phyloP scores from a whole-genome alignment of 2,888 invertebrate species.

The Drosophila subsilvestris region DNA sequence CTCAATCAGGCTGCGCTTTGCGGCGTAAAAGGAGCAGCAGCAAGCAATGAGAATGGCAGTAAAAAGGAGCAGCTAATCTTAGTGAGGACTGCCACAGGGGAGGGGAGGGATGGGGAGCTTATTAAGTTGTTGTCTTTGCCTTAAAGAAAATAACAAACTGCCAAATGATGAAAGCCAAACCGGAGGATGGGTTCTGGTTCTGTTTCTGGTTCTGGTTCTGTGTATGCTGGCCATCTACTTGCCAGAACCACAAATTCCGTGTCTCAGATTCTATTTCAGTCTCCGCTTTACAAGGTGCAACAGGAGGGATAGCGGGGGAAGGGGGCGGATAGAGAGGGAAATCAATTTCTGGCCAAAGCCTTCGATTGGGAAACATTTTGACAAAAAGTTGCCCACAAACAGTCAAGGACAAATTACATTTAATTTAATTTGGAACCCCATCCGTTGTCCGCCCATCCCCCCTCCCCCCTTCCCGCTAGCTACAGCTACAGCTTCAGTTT shows the following conservation, averaged over 20 bases:
- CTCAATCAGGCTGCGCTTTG: too few relatives aligned
- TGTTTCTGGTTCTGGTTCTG: constrained; percentile 28
- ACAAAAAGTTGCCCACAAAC: constrained; percentile 56
- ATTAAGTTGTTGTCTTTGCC: constrained; percentile 50
- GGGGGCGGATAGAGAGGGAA: background rate
- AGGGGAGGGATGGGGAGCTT: constrained; percentile 15
- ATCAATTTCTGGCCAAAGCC: constrained; percentile 37
- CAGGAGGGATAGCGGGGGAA: background rate
- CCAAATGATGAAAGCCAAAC: constrained; percentile 23
- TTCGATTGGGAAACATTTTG: constrained; percentile 28
- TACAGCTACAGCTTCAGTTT: background rate
- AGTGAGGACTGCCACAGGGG: too few relatives aligned
- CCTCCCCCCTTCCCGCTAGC: background rate
- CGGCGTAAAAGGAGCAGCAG: too few relatives aligned
- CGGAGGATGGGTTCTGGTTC: constrained; percentile 27
- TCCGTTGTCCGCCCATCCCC: background rate
- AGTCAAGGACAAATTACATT: constrained; percentile 74
- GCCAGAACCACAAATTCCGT: constrained; percentile 4
- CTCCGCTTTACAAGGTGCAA: constrained; percentile 2
- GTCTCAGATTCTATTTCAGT: constrained; percentile 27
- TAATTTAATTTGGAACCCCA: constrained; percentile 67
- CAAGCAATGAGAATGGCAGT: too few relatives aligned
- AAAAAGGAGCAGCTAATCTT: background rate
- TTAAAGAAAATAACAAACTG: constrained; percentile 38
- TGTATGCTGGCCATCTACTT: too few relatives aligned